A percentile compares a stretch with the other conserved stretches of the same genome.
phyloP scores from a whole-genome alignment of 1,140 invertebrate species.

The Proales similis region DNA sequence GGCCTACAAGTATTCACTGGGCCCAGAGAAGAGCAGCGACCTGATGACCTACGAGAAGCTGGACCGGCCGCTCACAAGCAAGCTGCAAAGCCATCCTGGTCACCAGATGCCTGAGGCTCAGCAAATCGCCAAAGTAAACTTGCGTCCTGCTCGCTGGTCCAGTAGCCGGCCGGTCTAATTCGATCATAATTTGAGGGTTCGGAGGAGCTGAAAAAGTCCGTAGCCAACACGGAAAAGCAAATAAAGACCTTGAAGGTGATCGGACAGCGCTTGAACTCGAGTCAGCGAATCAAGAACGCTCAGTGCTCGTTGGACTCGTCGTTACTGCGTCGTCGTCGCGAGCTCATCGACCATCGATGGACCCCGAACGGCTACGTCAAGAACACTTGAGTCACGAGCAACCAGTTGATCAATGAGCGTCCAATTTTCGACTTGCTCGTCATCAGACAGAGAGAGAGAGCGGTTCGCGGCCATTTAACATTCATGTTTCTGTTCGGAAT shows the following conservation, averaged over 20 bases:
- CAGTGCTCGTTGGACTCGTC: conserved; percentile 1
- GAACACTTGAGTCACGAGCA: no score
- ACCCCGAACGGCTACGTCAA: conserved; percentile 33
- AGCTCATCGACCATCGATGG: conserved; percentile 33
- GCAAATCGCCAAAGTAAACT: conserved; percentile 46
- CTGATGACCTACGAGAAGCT: conserved; percentile 47
- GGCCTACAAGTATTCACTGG: conserved; percentile 46
- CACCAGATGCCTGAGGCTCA: conserved; percentile 50
- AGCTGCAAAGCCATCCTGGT: conserved; percentile 52
- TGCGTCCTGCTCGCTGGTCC: neutral
- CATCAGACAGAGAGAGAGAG: no score
- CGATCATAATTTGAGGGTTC: conserved; percentile 8
- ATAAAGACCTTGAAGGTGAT: conserved; percentile 28
- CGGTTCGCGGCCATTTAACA: no score
- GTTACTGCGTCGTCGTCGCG: conserved; percentile 22
- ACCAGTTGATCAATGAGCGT: no score
- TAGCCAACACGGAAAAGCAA: conserved; percentile 23
- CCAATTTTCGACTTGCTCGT: no score
- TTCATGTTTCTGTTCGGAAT: no score
- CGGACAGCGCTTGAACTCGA: conserved; percentile 22
- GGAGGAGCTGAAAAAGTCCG: conserved; percentile 4
- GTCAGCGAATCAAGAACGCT: conserved; percentile 18
- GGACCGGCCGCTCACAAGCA: conserved; percentile 47
- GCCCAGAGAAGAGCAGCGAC: conserved; percentile 47
- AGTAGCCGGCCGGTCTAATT: neutral